Percentiles rank a stretch among this genome's conserved stretches.
These are phyloP conservation scores for Anolis sagrei DNA, from an alignment of 2,113 vertebrate genomes.

Conservation along the genomic window DNA sequence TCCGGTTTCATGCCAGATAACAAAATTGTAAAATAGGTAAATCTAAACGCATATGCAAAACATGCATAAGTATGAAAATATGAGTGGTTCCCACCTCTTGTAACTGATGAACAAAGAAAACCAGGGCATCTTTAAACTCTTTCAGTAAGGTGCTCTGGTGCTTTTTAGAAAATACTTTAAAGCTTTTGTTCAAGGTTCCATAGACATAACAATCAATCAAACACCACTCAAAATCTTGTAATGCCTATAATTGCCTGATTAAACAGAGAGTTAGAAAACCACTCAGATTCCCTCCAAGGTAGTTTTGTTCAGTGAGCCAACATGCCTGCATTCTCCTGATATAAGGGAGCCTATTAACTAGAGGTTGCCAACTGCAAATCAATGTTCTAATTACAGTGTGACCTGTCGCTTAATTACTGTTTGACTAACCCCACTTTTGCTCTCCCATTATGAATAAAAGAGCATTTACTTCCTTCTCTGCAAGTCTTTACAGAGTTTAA, in stretches of 20 bases:
- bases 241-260: not conserved
- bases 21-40: not conserved
- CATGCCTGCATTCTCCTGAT: not conserved
- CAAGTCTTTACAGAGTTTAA: conserved; percentile 11
- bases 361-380: conserved; percentile 24
- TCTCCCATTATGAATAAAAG: conserved; percentile 32
- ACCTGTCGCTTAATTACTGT: conserved; percentile 57
- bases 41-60: not conserved
- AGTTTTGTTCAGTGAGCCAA: conserved; percentile 26
- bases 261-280: conserved; percentile 20
- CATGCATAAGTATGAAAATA: not conserved
- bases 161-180: conserved; percentile 26
- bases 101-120: not conserved
- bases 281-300: conserved; percentile 4
- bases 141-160: conserved; percentile 47
- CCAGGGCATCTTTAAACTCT: conserved; percentile 13
- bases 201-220: not conserved
- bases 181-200: conserved; percentile 56
- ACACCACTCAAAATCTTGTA: conserved; percentile 37
- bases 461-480: not conserved
- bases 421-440: conserved; percentile 46
- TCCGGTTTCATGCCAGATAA: not conserved
- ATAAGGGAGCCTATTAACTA: conserved; percentile 17
- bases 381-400: conserved; percentile 44
- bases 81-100: not conserved